These are phyloP conservation scores for Drosophila eugracilis DNA, from an alignment of 1,140 invertebrate species.

Conservation along the genomic window DNA sequence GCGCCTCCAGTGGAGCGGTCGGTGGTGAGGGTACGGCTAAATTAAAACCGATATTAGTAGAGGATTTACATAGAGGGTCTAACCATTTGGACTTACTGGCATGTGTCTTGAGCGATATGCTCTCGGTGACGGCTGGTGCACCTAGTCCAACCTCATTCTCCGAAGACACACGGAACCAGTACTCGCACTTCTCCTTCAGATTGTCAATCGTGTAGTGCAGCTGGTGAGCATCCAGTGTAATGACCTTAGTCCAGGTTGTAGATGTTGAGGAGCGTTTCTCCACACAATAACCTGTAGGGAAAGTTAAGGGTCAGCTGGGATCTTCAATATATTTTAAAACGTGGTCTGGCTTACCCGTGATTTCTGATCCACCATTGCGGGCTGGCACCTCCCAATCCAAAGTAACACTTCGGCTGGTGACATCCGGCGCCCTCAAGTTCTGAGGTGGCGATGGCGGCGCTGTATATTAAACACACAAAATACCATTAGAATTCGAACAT, in stretches of 20 bases:
- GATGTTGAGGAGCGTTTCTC: slow-evolving; percentile 92
- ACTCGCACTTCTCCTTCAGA: slow-evolving; percentile 94
- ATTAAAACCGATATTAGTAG: neutral
- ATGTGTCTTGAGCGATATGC: slow-evolving; percentile 95
- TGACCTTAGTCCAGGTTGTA: slow-evolving; percentile 95
- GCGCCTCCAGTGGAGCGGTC: slow-evolving; percentile 94
- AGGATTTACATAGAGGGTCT: neutral
- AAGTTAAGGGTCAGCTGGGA: neutral
- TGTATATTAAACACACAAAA: slow-evolving; percentile 71
- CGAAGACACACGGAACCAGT: slow-evolving; percentile 95
- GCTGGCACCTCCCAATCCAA: slow-evolving; percentile 94
- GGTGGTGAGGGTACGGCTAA: slow-evolving; percentile 94
- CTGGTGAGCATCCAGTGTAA: slow-evolving; percentile 92
- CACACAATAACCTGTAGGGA: slow-evolving; percentile 92
- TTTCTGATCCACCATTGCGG: slow-evolving; percentile 93
- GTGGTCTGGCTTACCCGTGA: slow-evolving; percentile 88
- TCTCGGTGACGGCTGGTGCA: slow-evolving; percentile 91
- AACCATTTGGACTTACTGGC: slow-evolving; percentile 91
- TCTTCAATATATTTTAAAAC: neutral
- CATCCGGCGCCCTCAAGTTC: slow-evolving; percentile 90
- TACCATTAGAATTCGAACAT: neutral
- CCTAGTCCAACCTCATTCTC: slow-evolving; percentile 96
- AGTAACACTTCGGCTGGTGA: slow-evolving; percentile 94
- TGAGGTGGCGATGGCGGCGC: slow-evolving; percentile 93
- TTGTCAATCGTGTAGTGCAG: slow-evolving; percentile 93